phyloP scores from a whole-genome alignment of 2,113 vertebrate species.

The Barnardius zonarius region DNA sequence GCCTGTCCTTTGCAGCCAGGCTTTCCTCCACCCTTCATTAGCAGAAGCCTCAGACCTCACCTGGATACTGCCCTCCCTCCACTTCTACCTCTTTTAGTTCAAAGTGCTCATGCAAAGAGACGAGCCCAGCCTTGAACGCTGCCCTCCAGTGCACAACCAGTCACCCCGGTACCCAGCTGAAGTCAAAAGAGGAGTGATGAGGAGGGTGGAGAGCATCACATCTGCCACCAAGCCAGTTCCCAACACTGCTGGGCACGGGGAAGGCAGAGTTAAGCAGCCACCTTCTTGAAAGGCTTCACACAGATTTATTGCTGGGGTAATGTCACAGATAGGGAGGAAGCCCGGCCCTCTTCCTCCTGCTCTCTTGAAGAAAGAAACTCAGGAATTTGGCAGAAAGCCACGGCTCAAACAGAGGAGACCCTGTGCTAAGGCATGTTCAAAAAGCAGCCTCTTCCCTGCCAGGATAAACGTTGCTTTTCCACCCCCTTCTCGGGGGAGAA shows the following conservation, averaged over 20 bases:
- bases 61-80: background rate
- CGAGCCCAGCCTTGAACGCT: background rate
- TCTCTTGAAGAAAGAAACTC: constrained; percentile 30
- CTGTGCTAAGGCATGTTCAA: constrained; percentile 29
- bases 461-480: constrained; percentile 58
- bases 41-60: background rate
- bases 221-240: background rate
- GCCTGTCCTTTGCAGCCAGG: background rate
- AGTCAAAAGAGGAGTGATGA: background rate
- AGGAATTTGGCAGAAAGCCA: constrained; percentile 59
- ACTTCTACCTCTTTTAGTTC: background rate
- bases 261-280: background rate
- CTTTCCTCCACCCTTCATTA: background rate
- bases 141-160: background rate
- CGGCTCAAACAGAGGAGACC: constrained; percentile 45
- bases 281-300: background rate
- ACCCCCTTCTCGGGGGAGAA: background rate
- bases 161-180: background rate
- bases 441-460: constrained; percentile 33
- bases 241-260: fast-evolving
- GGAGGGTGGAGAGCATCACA: fast-evolving
- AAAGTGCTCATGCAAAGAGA: fast-evolving
- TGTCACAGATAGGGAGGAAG: constrained; percentile 26
- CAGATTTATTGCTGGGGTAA: background rate
- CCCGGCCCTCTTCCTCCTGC: constrained; percentile 58